phyloP scores from a whole-genome alignment of 1,140 invertebrate genomes.

The Brachionus manjavacas region DNA sequence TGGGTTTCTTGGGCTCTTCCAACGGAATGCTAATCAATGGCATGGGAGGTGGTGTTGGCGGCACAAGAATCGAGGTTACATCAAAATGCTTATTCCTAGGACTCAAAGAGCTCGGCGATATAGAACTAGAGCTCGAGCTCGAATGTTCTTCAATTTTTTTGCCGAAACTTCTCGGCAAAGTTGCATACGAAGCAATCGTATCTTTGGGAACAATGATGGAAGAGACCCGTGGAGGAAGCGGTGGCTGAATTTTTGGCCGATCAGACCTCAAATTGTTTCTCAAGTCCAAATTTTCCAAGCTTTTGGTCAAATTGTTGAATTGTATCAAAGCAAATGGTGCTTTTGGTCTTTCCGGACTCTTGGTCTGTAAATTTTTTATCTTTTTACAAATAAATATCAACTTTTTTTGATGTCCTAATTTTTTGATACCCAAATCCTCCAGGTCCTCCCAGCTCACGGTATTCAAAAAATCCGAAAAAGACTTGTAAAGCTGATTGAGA shows the following conservation, averaged over 20 bases:
- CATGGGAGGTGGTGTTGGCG: constrained; percentile 20
- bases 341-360: constrained; percentile 44
- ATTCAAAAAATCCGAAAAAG: constrained; percentile 76
- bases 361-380: constrained; percentile 74
- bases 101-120: background rate
- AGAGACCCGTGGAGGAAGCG: constrained; percentile 23
- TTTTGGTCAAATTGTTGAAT: constrained; percentile 40
- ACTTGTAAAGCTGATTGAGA: constrained; percentile 84
- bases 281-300: constrained; percentile 34
- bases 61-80: constrained; percentile 6
- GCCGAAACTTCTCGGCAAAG: background rate
- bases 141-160: background rate
- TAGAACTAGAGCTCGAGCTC: background rate
- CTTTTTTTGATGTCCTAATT: constrained; percentile 91
- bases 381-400: constrained; percentile 91
- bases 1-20: background rate
- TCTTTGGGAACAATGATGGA: constrained; percentile 44
- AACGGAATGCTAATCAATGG: background rate
- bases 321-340: background rate
- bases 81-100: background rate
- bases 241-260: background rate
- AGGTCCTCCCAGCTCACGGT: constrained; percentile 93
- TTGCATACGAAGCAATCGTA: background rate
- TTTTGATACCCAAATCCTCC: constrained; percentile 89
- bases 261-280: background rate